These are phyloP conservation scores for Palythoa grandiflora DNA, from an alignment of 92 coral and sea anemone genomes.

Conservation along the genomic window DNA sequence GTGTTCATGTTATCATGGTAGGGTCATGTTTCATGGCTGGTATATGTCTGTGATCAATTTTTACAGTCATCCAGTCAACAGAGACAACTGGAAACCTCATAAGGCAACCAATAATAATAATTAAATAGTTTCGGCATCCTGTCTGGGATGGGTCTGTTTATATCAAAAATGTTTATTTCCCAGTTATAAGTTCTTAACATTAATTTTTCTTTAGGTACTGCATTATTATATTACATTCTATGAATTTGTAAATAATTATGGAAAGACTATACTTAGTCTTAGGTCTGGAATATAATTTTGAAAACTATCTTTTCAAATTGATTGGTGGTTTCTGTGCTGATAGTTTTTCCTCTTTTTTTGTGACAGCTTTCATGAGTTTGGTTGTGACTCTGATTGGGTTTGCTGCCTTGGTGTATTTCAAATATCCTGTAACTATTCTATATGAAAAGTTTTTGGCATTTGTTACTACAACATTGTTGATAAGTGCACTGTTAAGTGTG, in stretches of 20 bases:
- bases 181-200: conserved; percentile 19
- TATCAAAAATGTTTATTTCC: too few relatives aligned
- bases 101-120: too few relatives aligned
- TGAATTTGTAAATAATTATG: too few relatives aligned
- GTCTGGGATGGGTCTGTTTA: too few relatives aligned
- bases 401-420: conserved; percentile 71
- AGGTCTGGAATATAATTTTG: neutral
- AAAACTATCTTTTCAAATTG: neutral
- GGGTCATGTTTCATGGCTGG: too few relatives aligned
- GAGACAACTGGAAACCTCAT: too few relatives aligned
- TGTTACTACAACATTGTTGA: conserved; percentile 75
- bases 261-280: too few relatives aligned
- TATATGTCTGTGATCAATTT: too few relatives aligned
- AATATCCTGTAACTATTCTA: conserved; percentile 72
- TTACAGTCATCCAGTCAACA: too few relatives aligned
- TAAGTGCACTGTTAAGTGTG: conserved; percentile 61
- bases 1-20: too few relatives aligned
- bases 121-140: too few relatives aligned
- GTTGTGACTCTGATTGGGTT: conserved; percentile 68
- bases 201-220: neutral
- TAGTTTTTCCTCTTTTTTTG: conserved; percentile 2
- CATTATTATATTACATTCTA: too few relatives aligned
- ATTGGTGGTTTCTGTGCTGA: neutral
- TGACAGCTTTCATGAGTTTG: conserved; percentile 76
- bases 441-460: conserved; percentile 72